These are phyloP conservation scores for Molanna angustata DNA, from an alignment of 2,888 invertebrate genomes.

Conservation along the genomic window DNA sequence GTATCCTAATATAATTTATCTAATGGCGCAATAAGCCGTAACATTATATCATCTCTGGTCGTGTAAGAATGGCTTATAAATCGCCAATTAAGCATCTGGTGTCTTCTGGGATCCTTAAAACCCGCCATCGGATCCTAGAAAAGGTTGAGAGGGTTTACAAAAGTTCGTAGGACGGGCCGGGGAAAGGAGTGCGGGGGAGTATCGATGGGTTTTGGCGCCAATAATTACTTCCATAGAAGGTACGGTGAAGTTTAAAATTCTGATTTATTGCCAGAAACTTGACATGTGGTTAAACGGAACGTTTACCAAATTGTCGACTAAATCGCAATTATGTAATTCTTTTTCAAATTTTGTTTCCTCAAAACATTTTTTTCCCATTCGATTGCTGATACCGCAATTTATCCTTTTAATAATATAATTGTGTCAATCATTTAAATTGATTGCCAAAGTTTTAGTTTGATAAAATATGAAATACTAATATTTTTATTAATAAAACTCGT, in stretches of 20 bases:
- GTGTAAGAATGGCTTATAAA: conserved; percentile 33
- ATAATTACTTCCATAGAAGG: not conserved
- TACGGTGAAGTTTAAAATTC: not conserved
- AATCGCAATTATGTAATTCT: too few relatives aligned
- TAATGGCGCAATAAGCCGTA: conserved; percentile 32
- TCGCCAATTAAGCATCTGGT: conserved; percentile 34
- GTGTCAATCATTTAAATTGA: too few relatives aligned
- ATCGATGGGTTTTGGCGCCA: not conserved
- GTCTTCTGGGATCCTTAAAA: conserved; percentile 18
- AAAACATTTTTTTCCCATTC: too few relatives aligned
- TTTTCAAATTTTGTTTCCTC: too few relatives aligned
- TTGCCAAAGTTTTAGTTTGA: too few relatives aligned
- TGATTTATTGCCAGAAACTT: not conserved
- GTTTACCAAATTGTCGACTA: not conserved
- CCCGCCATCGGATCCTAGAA: conserved; percentile 6
- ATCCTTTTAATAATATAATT: too few relatives aligned
- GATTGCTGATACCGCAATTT: too few relatives aligned
- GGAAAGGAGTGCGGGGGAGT: too few relatives aligned
- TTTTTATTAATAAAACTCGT: too few relatives aligned
- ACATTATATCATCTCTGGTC: conserved; percentile 32
- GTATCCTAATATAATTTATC: conserved; percentile 32
- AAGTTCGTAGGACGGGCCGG: too few relatives aligned
- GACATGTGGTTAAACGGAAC: not conserved
- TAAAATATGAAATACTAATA: too few relatives aligned
- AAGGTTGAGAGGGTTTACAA: not conserved